These are phyloP conservation scores for Gryon sp. DNA, from an alignment of 1,140 invertebrate genomes.

Conservation along the genomic window DNA sequence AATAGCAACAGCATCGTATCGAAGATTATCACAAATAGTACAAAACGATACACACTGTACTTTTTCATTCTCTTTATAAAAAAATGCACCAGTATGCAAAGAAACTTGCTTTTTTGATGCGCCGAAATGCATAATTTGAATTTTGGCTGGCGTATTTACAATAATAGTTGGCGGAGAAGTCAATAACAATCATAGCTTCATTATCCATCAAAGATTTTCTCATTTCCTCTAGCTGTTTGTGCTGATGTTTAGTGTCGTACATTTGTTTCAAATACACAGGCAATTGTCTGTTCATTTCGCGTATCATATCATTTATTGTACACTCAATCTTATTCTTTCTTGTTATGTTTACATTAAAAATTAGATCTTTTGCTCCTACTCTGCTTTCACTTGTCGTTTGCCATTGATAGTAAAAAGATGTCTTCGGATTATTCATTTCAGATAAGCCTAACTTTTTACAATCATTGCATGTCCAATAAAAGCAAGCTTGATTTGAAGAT, in stretches of 20 bases:
- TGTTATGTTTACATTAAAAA: slow-evolving; percentile 18
- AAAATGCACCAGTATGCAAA: slow-evolving; percentile 26
- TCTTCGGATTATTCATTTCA: neutral
- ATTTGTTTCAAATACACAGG: slow-evolving; percentile 16
- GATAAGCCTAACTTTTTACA: slow-evolving; percentile 8
- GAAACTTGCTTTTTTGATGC: slow-evolving; percentile 30
- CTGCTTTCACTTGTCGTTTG: neutral
- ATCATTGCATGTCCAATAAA: slow-evolving; percentile 16
- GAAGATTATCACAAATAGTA: slow-evolving; percentile 13
- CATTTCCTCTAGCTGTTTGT: slow-evolving; percentile 7
- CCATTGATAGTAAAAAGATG: slow-evolving; percentile 7
- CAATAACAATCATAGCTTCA: slow-evolving; percentile 10
- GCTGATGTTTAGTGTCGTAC: slow-evolving; percentile 17
- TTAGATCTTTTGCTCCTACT: slow-evolving; percentile 11
- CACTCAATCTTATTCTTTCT: slow-evolving; percentile 10
- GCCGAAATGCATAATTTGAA: slow-evolving; percentile 28
- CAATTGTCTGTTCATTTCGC: neutral
- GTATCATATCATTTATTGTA: slow-evolving; percentile 5
- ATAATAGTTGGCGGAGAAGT: slow-evolving; percentile 33
- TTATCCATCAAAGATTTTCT: slow-evolving; percentile 10
- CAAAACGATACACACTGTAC: slow-evolving; percentile 4
- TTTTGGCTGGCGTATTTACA: slow-evolving; percentile 21
- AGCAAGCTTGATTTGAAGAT: slow-evolving; percentile 8
- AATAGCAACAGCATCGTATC: slow-evolving; percentile 13
- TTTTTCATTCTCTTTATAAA: neutral